Evolutionary conservation across 2,797 vertebrate species (phyloP), one percentile per base, ranked within the genome.

Genomic region (Cheracebus regulus): DNA sequence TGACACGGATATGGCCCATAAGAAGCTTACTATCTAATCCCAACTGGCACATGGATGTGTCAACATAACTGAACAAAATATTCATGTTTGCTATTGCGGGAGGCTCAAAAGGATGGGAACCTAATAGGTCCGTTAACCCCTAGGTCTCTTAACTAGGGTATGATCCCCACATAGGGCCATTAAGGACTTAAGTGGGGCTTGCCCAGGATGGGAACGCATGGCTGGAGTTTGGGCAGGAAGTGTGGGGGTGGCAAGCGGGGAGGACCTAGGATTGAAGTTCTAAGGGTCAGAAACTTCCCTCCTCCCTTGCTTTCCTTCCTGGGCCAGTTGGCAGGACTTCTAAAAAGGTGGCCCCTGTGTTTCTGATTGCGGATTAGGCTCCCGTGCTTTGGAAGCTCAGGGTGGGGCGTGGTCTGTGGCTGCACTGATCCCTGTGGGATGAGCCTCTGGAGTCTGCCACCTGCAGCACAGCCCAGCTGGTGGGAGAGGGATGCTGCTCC

Each of bases 61-160:
- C 46, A 26, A 39, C 10, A 44, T 44, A 58, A 36, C 48, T 2
- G n/a, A 36, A 64, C 44, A 14, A 50, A 83, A 46, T 36, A 83
- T 44, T 67, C 39, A 30, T 48, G n/a, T 93, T 76, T 78, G 30
- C 39, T 90, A 2, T 57, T 70, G 52, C 30, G 50, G 41, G 28
- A 81, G 36, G 46, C 48, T 75, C 36, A 81, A 52, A 90, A 93
- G 48, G 92, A 82, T 58, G 70, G 92, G 95, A 89, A 67, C 8
- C 15, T 72, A 36, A n/a, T 26, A 55, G 52, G 52, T 22, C 20
- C 22, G 4, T 26, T 5, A 24, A 8, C 5, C 41, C 15, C 36
- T 36, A 11, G 58, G 41, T 76, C 22, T 1, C 82, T 92, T 70
- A 33, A 83, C 52, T 41, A 30, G 1, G 5, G 36, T 33, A 0